Base-by-base conservation (phyloP, 2,888 invertebrate genomes). In the Habroteleia sp. region DNA sequence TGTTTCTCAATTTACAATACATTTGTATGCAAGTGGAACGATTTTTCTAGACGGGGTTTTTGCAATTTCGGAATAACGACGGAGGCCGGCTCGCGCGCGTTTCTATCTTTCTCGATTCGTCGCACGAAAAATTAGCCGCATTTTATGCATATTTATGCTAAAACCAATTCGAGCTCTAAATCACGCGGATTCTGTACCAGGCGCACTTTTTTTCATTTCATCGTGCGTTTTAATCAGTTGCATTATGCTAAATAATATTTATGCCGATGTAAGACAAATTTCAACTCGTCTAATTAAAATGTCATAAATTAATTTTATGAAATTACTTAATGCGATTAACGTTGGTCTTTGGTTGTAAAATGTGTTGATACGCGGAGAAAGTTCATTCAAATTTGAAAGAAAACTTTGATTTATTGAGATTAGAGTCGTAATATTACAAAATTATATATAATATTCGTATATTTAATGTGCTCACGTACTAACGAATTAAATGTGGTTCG, bases 301-400 rank as follows among this genome's bases (percentile, higher is more conserved):
- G 48, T 68, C 50, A 68, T 68, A 48, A 58, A 50, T 68, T 41
- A 25, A 33, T 23, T 56, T 56, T 56, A 66, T 46, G 48, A 27
- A 56, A 66, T 66, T 66, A 48, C 48, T 66, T 48, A 56, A 56
- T 41, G 48, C 37, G 46, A 56, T 66, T 56, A 56, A 66, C 46
- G 52, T 25, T 48, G 10, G 8, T 11, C 16, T 52, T 35, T 14
- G 20, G 17, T 41, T 44, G 14, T 65, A 65, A 44, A 33, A 31
- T 48, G 48, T 27, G 42, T 35, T 52, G 39, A 52, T 39, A 48
- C 10, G 16, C 7, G 10, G 50, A 63, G 63, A 63, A 52, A 63
- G 63, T 63, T 23, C 7, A 1, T 25, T 25, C 7, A 5, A 3
- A 3, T 7, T 7, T 1, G 1, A 7, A 5, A 11, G 11, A 11